phyloP scores from a whole-genome alignment of 2,113 vertebrate genomes.

The Proterorhinus semilunaris region DNA sequence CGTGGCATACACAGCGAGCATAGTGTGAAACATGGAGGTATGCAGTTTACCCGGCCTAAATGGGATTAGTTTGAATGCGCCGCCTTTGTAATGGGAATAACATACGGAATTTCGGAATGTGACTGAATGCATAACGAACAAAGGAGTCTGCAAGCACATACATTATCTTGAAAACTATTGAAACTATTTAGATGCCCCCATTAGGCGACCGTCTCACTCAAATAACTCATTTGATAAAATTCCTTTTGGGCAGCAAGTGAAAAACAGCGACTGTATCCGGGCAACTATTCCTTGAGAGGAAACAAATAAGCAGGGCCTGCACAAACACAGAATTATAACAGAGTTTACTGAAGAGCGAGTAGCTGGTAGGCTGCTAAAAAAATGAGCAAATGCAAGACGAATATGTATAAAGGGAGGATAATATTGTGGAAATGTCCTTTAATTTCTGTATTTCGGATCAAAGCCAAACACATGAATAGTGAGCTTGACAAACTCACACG shows the following conservation, averaged over 20 bases:
- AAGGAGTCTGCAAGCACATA: constrained; percentile 12
- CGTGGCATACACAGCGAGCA: constrained; percentile 14
- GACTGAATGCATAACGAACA: constrained; percentile 11
- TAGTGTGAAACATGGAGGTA: constrained; percentile 24
- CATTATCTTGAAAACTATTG: constrained; percentile 5
- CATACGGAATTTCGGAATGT: constrained; percentile 19
- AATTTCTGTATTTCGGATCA: not conserved
- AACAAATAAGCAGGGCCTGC: constrained; percentile 27
- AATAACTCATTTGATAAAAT: constrained; percentile 59
- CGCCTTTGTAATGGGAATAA: constrained; percentile 13
- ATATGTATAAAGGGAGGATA: not conserved
- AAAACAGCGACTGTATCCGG: constrained; percentile 60
- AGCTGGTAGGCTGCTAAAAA: constrained; percentile 7
- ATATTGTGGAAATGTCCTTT: not conserved
- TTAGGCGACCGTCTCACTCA: constrained; percentile 45
- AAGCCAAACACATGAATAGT: not conserved
- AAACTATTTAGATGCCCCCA: constrained; percentile 27
- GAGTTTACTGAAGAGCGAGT: constrained; percentile 36
- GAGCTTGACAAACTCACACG: too few species aligned
- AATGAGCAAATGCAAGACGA: not conserved
- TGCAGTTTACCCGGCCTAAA: constrained; percentile 29
- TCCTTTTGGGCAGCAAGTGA: constrained; percentile 35
- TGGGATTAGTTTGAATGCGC: constrained; percentile 49
- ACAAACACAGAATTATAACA: constrained; percentile 42
- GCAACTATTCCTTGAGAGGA: constrained; percentile 56